Evolutionary conservation across 2,113 vertebrate species (phyloP), one percentile per base, ranked within the genome.

Genomic region (Podarcis muralis): DNA sequence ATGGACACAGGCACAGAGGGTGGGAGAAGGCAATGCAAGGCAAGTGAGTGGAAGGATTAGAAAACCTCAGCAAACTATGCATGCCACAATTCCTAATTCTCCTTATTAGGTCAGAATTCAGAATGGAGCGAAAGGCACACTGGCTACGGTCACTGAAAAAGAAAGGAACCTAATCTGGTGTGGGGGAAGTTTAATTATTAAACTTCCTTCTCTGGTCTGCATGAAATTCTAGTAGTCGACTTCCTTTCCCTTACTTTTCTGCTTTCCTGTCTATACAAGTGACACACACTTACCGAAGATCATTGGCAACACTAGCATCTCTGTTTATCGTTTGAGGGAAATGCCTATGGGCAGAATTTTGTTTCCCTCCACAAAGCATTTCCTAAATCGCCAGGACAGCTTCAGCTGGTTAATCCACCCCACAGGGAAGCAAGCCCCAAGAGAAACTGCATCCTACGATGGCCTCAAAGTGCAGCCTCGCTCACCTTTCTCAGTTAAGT

Each of bases 161-260:
- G 1, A 75, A 37, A 75, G 32, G 16, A 75, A 40, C 4, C 6
- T 37, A 22, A 76, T 76, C 59, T 18, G 18, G 18, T 62, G 15
- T 35, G 18, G 22, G 62, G 81, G 18, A 66, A 65, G n/a, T 81
- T 62, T 65, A 81, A 65, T 25, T 16, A 62, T 59, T 80, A 88
- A 0, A 3, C 2, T 12, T 35, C 18, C 16, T 32, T 59, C 20
- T 2, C 62, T 30, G 1, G 1, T 59, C 40, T 57, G n/a, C 35
- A n/a, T 32, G 53, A 2, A 8, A 11, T 4, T 20, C 53, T 2
- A 0, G 0, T 75, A 6, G 43, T 0, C n/a, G 15, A 35, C 25
- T n/a, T n/a, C 23, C 0, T n/a, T 78, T n/a, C 15, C n/a, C 25
- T n/a, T n/a, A 15, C 0, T n/a, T 78, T n/a, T 15, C n/a, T 74